Evolutionary conservation across 2,113 vertebrate genomes (phyloP).

Genomic region (Elanoides forficatus): DNA sequence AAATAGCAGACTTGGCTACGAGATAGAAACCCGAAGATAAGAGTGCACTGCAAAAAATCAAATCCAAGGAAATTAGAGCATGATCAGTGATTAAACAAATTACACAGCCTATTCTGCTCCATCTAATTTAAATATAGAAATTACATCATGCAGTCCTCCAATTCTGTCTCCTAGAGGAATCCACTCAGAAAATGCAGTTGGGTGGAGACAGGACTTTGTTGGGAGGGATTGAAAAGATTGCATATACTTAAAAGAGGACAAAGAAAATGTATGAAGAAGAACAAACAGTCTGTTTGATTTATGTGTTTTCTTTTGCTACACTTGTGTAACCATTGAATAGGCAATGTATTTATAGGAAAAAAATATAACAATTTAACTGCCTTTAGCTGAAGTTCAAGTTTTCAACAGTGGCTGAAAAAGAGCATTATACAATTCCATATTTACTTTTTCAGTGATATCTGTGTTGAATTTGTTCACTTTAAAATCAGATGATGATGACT

Average conservation of each 20-base stretch:
- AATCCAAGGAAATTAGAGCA: conserved; percentile 54
- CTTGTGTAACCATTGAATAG: background rate
- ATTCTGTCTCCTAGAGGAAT: conserved; percentile 48
- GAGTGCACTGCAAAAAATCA: conserved; percentile 45
- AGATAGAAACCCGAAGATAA: conserved; percentile 35
- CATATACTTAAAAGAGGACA: background rate
- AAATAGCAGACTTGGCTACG: conserved; percentile 26
- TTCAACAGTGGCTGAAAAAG: background rate
- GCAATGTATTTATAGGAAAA: background rate
- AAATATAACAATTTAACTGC: background rate
- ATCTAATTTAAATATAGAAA: conserved; percentile 61
- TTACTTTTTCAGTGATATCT: background rate
- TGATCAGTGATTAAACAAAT: conserved; percentile 52
- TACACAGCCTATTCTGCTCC: conserved; percentile 39
- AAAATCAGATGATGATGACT: background rate
- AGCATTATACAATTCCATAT: background rate
- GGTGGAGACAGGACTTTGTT: background rate
- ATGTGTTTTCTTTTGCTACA: background rate
- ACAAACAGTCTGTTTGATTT: background rate
- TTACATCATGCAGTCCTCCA: background rate
- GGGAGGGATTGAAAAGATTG: background rate
- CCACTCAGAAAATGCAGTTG: conserved; percentile 39
- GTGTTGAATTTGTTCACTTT: background rate
- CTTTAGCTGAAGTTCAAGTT: background rate
- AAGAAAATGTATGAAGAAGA: background rate